Percentiles rank a stretch among this genome's conserved stretches.
phyloP scores from a whole-genome alignment of 2,113 vertebrate species.

The Lampris megalopsis region DNA sequence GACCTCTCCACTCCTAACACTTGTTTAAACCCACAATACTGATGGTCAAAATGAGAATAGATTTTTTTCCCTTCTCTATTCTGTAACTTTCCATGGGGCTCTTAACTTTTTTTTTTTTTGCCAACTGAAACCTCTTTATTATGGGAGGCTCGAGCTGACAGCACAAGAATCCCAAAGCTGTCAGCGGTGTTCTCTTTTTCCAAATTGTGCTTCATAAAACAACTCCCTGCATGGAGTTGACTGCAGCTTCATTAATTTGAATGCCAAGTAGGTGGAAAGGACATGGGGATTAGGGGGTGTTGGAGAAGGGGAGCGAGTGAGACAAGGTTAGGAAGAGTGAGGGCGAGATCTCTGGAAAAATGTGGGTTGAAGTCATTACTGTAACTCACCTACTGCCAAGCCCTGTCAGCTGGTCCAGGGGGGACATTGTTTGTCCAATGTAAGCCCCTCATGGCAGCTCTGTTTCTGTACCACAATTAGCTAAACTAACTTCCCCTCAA shows the following conservation, averaged over 20 bases:
- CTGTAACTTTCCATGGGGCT: conserved; percentile 18
- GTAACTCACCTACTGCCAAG: conserved; percentile 20
- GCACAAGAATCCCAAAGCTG: background rate
- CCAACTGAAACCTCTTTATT: conserved; percentile 22
- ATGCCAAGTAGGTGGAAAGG: conserved; percentile 31
- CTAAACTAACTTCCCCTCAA: conserved; percentile 27
- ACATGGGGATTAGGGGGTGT: conserved; percentile 25
- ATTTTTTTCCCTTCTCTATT: conserved; percentile 2
- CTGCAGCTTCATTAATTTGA: conserved; percentile 36
- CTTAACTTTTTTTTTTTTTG: conserved; percentile 34
- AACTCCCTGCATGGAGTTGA: conserved; percentile 28
- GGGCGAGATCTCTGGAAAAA: conserved; percentile 25
- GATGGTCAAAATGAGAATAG: background rate
- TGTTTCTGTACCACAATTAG: conserved; percentile 22
- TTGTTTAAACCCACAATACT: background rate
- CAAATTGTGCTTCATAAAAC: conserved; percentile 25
- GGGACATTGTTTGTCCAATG: conserved; percentile 17
- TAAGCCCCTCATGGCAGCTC: conserved; percentile 20
- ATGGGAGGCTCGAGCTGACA: conserved; percentile 21
- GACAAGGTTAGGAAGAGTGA: background rate
- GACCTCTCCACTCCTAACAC: background rate
- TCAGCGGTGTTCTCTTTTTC: conserved; percentile 12
- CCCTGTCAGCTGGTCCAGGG: conserved; percentile 3
- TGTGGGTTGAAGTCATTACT: conserved; percentile 30
- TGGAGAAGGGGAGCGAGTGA: conserved; percentile 11